Evolutionary conservation across 1,140 invertebrate genomes (phyloP).

Genomic region (Drosophila elegans): DNA sequence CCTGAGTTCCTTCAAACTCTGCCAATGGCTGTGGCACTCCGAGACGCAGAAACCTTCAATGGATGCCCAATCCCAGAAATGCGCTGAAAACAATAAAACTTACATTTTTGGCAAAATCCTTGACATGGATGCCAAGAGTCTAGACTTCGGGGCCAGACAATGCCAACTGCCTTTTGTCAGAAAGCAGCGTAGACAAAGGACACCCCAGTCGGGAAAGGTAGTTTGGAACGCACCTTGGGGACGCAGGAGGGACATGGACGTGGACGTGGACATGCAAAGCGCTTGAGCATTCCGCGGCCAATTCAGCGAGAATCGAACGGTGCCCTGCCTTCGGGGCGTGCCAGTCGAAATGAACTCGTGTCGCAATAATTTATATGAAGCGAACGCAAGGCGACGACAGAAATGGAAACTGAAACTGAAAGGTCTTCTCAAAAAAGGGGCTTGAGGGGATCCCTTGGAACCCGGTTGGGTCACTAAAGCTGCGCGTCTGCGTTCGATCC

Average conservation of each 20-base stretch:
- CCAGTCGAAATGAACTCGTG: slow-evolving; percentile 64
- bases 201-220: slow-evolving; percentile 1
- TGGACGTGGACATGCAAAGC: slow-evolving; percentile 49
- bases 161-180: slow-evolving; percentile 34
- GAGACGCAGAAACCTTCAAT: slow-evolving; percentile 26
- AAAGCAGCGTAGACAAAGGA: slow-evolving; percentile 17
- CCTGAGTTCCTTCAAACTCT: neutral
- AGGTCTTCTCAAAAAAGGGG: slow-evolving; percentile 18
- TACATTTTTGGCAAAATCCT: slow-evolving; percentile 60
- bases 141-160: slow-evolving; percentile 69
- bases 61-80: slow-evolving; percentile 25
- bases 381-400: slow-evolving; percentile 47
- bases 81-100: slow-evolving; percentile 67
- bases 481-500: neutral
- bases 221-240: slow-evolving; percentile 45
- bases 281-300: slow-evolving; percentile 53
- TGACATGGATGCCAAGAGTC: slow-evolving; percentile 74
- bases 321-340: slow-evolving; percentile 39
- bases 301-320: slow-evolving; percentile 56
- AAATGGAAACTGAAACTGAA: slow-evolving; percentile 58
- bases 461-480: slow-evolving; percentile 1
- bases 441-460: neutral
- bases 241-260: slow-evolving; percentile 1
- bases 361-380: slow-evolving; percentile 75
- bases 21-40: neutral